phyloP scores from a whole-genome alignment of 2,113 vertebrate genomes.

The Chaenocephalus aceratus region DNA sequence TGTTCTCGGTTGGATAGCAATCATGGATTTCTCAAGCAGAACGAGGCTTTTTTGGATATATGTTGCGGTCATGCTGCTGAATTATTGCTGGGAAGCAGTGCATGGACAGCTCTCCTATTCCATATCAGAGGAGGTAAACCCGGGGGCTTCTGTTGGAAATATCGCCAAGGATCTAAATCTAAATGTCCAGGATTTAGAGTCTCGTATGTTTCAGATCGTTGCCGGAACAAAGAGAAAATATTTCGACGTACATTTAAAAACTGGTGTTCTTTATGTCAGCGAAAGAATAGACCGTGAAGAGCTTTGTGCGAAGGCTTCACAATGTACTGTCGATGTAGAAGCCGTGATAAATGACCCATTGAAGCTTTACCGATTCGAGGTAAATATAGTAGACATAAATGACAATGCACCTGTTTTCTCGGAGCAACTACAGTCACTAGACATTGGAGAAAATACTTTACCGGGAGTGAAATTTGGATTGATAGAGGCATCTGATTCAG shows the following conservation, averaged over 20 bases:
- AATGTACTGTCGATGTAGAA: slow-evolving; percentile 57
- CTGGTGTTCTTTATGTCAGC: slow-evolving; percentile 5
- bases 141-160: slow-evolving; percentile 21
- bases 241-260: background rate
- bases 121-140: slow-evolving; percentile 13
- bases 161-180: slow-evolving; percentile 15
- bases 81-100: slow-evolving; percentile 19
- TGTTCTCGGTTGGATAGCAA: background rate
- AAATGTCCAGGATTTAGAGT: slow-evolving; percentile 9
- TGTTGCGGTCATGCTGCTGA: slow-evolving; percentile 8
- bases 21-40: slow-evolving; percentile 1
- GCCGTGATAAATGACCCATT: slow-evolving; percentile 19
- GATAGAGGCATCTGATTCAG: slow-evolving; percentile 16
- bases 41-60: slow-evolving; percentile 7
- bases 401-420: slow-evolving; percentile 18
- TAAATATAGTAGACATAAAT: slow-evolving; percentile 2
- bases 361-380: slow-evolving; percentile 19
- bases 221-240: slow-evolving; percentile 8
- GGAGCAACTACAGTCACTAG: slow-evolving; percentile 1
- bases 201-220: slow-evolving; percentile 9
- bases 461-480: slow-evolving; percentile 26
- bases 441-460: slow-evolving; percentile 12
- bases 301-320: slow-evolving; percentile 49
- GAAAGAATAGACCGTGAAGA: slow-evolving; percentile 10
- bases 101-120: slow-evolving; percentile 14